phyloP scores from a whole-genome alignment of 2,888 invertebrate genomes.

The Conistra vaccinii region DNA sequence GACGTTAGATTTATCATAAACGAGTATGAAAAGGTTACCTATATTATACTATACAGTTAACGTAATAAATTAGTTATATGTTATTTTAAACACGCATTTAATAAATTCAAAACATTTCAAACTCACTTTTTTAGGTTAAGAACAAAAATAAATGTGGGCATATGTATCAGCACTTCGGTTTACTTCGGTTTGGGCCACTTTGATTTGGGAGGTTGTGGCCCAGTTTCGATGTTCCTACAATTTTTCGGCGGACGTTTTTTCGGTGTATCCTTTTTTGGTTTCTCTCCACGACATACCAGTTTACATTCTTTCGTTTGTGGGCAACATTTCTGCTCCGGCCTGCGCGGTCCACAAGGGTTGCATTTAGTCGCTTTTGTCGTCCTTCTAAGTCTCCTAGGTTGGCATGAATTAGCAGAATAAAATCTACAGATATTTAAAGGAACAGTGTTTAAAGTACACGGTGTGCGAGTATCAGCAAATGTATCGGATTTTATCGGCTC shows the following conservation, averaged over 20 bases:
- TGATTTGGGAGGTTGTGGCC: background rate
- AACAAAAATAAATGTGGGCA: background rate
- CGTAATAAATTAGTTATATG: background rate
- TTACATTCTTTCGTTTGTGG: background rate
- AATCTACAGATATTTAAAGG: background rate
- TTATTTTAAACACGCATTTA: background rate
- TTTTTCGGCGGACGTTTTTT: background rate
- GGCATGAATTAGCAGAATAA: background rate
- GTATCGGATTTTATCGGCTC: background rate
- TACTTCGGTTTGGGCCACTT: background rate
- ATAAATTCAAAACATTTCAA: conserved; percentile 6
- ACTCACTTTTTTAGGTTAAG: conserved; percentile 4
- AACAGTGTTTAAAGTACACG: background rate
- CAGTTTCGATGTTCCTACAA: background rate
- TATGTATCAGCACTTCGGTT: background rate
- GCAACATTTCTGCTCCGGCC: background rate
- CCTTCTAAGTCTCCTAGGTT: background rate
- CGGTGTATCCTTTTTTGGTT: background rate
- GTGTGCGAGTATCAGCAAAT: too few species aligned
- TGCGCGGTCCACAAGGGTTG: background rate
- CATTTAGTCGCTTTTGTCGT: background rate
- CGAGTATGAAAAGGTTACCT: background rate
- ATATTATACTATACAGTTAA: conserved; percentile 1
- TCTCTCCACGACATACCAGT: background rate
- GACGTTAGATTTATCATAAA: background rate